Conservation (phyloP, 2,888 invertebrate species). For the Apamea epomidion region DNA sequence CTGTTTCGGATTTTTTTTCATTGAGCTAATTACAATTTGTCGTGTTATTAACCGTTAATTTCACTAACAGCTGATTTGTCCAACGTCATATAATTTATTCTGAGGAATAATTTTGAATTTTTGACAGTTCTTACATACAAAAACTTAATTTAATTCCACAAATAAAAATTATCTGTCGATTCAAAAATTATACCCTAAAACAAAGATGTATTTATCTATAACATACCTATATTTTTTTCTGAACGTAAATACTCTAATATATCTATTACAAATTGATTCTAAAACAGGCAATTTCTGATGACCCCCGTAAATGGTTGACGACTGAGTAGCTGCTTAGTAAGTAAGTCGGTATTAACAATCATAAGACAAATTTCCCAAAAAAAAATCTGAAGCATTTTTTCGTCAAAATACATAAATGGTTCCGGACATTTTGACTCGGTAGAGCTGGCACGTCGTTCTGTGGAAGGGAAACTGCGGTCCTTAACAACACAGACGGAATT, state of each 20-base stretch:
- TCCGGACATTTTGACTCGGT: not conserved
- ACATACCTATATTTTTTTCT: not conserved
- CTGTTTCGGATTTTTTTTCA: not conserved
- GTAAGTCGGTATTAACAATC: not conserved
- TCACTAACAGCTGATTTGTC: not conserved
- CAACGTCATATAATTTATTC: too few species aligned
- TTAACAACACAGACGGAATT: conserved; percentile 12
- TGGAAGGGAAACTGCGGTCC: conserved; percentile 5
- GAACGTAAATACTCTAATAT: not conserved
- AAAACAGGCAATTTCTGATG: not conserved
- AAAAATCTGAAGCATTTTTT: not conserved
- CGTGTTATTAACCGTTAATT: not conserved
- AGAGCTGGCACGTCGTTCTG: not conserved
- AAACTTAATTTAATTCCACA: too few species aligned
- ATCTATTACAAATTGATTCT: not conserved
- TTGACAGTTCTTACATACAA: too few species aligned
- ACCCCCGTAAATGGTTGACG: not conserved
- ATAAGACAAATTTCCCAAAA: not conserved
- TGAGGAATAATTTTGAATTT: too few species aligned
- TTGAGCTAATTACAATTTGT: not conserved
- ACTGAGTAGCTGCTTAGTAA: not conserved
- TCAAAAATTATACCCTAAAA: not conserved
- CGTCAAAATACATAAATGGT: not conserved
- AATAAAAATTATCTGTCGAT: too few species aligned
- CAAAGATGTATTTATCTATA: not conserved